Conservation (phyloP, 23 tunicate species). For the Trididemnum clinides region DNA sequence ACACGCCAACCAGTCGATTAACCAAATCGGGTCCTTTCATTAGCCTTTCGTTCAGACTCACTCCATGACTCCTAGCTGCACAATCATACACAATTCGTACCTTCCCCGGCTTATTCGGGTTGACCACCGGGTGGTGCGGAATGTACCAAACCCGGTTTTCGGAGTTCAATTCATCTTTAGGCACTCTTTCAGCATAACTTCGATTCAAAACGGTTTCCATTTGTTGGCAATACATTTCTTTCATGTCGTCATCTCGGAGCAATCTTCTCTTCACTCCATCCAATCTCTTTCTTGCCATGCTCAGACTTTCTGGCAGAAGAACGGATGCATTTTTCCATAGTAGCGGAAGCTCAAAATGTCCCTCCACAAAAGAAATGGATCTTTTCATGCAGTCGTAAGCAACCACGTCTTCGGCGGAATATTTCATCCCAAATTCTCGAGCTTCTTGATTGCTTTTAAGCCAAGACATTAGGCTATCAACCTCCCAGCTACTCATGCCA, state of each 20-base stretch:
- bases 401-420: background rate
- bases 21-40: slow-evolving; percentile 50
- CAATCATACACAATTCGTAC: slow-evolving; percentile 19
- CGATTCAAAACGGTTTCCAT: background rate
- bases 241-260: background rate
- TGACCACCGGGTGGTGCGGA: slow-evolving; percentile 14
- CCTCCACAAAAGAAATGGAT: background rate
- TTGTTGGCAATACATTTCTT: background rate
- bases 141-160: background rate
- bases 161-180: background rate
- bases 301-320: background rate
- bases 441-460: background rate
- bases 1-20: slow-evolving; percentile 11
- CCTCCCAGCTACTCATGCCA: background rate
- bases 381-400: slow-evolving; percentile 5
- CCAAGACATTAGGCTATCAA: background rate
- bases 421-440: background rate
- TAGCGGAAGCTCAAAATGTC: background rate
- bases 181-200: slow-evolving; percentile 5
- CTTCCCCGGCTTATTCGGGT: slow-evolving; percentile 17
- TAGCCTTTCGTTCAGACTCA: background rate
- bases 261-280: background rate
- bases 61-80: background rate
- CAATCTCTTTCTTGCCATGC: slow-evolving; percentile 6
- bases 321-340: slow-evolving; percentile 11